A percentile compares a stretch with the other conserved stretches of the same genome.
Conservation (phyloP, 1,140 invertebrate species). For the Bursaphelenchus mucronatus region DNA sequence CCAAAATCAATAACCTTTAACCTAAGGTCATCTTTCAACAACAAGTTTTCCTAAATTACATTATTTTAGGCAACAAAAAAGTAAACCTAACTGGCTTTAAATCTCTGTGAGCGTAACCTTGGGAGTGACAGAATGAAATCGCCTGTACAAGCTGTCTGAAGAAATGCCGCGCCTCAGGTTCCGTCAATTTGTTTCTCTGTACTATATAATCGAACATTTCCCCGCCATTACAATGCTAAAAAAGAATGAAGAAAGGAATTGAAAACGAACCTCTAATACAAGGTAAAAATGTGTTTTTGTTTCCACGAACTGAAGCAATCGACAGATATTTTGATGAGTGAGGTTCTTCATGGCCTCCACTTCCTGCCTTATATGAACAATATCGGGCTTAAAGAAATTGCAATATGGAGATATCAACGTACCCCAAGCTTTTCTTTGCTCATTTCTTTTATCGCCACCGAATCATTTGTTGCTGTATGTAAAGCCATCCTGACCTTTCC, state of each 20-base stretch:
- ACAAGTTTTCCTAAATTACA: conserved; percentile 71
- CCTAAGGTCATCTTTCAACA: conserved; percentile 72
- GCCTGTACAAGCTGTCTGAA: conserved; percentile 76
- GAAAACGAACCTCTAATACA: conserved; percentile 68
- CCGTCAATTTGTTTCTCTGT: conserved; percentile 69
- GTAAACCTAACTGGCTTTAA: conserved; percentile 76
- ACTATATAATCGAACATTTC: conserved; percentile 82
- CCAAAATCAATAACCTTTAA: conserved; percentile 86
- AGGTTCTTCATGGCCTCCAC: conserved; percentile 75
- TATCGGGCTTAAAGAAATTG: conserved; percentile 68
- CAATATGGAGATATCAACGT: conserved; percentile 55
- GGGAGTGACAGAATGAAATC: conserved; percentile 72
- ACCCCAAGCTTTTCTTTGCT: conserved; percentile 73
- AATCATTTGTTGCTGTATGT: conserved; percentile 73
- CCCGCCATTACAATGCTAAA: conserved; percentile 65
- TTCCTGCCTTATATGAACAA: conserved; percentile 74
- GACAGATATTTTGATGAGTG: conserved; percentile 75
- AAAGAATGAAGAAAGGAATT: conserved; percentile 18
- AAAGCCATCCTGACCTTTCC: conserved; percentile 77
- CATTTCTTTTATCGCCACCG: conserved; percentile 82
- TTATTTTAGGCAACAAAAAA: conserved; percentile 24
- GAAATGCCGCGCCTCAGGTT: conserved; percentile 71
- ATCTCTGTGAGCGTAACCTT: conserved; percentile 76
- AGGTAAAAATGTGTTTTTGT: conserved; percentile 71
- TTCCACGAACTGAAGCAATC: conserved; percentile 76